Evolutionary conservation across 2,888 invertebrate genomes (phyloP), one percentile per base, ranked within the genome.

Genomic region (Apamea crenata): DNA sequence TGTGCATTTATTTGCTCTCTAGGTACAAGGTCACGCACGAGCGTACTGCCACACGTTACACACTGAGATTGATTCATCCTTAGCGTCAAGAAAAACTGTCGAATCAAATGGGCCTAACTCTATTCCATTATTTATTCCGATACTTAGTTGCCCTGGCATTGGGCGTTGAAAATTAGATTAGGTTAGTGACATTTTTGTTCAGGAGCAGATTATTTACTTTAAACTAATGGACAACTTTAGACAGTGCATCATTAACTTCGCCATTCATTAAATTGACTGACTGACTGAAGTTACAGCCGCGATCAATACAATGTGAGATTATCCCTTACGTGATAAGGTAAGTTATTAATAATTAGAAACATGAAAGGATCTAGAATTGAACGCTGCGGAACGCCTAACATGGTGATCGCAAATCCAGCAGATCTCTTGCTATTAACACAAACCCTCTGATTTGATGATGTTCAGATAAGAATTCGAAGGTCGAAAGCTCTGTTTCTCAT

Each of bases 1-100:
- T 59, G 68, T 47, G 53, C 78, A 56, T 47, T 61, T 8, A 56
- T 80, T 53, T 47, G 53, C 25, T 65, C 25, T 40, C 36, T 16
- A n/a, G 7, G 21, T 4, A 50, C 84, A 78, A 69, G 68, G 84
- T 63, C 68, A n/a, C 40, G 32, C 68, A n/a, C 40, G 32, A 29
- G 14, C 14, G 47, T n/a, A 47, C n/a, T n/a, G 14, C 36, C 25
- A 40, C 47, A 25, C 40, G 67, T 29, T 21, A 63, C 40, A 10
- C 29, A n/a, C 29, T 36, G 6, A 18, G 21, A n/a, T 25, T 47
- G 18, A 44, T 47, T 10, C 8, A 36, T 65, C 36, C 32, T 18
- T 32, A 65, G 32, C 6, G 21, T 21, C 12, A 36, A 25, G 12
- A 36, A n/a, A n/a, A 67, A 40, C 25, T 5, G 18, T 18, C 8